Base-by-base conservation (phyloP, 2,113 vertebrate genomes). In the Lepidothrix coronata region DNA sequence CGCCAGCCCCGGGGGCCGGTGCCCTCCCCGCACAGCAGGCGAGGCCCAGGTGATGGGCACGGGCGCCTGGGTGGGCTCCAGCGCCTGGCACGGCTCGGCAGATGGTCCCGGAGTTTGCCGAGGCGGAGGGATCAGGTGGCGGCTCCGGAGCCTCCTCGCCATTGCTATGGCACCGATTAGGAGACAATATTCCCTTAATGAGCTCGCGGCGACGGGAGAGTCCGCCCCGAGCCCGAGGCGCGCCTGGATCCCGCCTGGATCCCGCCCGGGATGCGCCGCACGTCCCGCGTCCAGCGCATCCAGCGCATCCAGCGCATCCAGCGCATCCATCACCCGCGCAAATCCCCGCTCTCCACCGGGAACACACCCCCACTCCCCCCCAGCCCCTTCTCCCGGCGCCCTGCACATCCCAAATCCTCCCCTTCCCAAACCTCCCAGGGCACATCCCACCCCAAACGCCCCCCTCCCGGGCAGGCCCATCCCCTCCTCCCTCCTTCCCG, bases 91-190 rank as follows among this genome's bases (percentile, higher is more conserved):
- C 25, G 58, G 83, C 74, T 89, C 86, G 89, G 93, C 97, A 98
- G 97, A 97, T 97, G 97, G 98, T 86, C 93, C 89, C 43, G 4
- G 95, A 79, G 96, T 91, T 68, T 83, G 95, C 96, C 21, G 66
- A 61, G 90, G 94, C 80, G 61, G 87, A 72, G 95, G 97, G 97
- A 95, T 97, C 97, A 98, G 98, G 97, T 98, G 98, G 97, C 82
- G 2, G 86, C 61, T 14, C 68, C 57, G 71, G 22, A 58, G 88
- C 96, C 97, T 93, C 96, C 95, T 97, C 95, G 52, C 96, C 97
- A 97, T 97, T 97, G 97, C 97, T 96, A 97, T 97, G 96, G 98
- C 94, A 96, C 97, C 97, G 96, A 98, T 97, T 97, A 98, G 89
- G 94, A 95, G 96, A 81, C 98, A 93, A 97, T 95, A 96, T 97